Evolutionary conservation across 2,797 vertebrate genomes (phyloP).

Genomic region (Sebastes iracundus): DNA sequence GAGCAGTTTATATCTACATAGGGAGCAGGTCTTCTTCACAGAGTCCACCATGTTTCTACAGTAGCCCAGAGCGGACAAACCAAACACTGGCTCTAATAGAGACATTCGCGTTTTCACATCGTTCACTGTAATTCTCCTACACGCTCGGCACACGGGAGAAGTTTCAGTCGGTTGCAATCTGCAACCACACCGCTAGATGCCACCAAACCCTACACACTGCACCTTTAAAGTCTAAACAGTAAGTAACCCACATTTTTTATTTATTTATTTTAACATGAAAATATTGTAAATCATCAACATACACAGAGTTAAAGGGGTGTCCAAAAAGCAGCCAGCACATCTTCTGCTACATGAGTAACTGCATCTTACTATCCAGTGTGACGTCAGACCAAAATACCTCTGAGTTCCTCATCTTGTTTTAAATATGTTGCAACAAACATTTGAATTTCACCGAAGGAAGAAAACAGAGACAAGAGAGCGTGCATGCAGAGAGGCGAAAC

Average conservation of each 20-base stretch:
- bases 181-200: not conserved
- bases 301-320: slow-evolving; percentile 16
- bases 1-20: not conserved
- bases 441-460: slow-evolving; percentile 26
- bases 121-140: not conserved
- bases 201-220: not conserved
- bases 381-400: slow-evolving; percentile 35
- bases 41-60: too few species aligned
- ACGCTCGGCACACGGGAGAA: too few species aligned
- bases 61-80: too few species aligned
- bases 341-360: slow-evolving; percentile 52
- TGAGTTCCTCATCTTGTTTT: slow-evolving; percentile 46
- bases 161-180: too few species aligned
- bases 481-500: slow-evolving; percentile 28
- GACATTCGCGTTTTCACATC: not conserved
- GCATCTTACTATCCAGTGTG: slow-evolving; percentile 68
- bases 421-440: slow-evolving; percentile 18
- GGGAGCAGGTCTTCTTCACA: too few species aligned
- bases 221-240: not conserved
- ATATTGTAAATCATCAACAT: slow-evolving; percentile 23
- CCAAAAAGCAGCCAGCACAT: slow-evolving; percentile 25
- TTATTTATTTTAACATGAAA: not conserved
- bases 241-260: not conserved
- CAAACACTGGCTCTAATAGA: too few species aligned
- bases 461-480: slow-evolving; percentile 18